Evolutionary conservation across 1,140 invertebrate genomes (phyloP).

Genomic region (Yoshiicerus persimilis): DNA sequence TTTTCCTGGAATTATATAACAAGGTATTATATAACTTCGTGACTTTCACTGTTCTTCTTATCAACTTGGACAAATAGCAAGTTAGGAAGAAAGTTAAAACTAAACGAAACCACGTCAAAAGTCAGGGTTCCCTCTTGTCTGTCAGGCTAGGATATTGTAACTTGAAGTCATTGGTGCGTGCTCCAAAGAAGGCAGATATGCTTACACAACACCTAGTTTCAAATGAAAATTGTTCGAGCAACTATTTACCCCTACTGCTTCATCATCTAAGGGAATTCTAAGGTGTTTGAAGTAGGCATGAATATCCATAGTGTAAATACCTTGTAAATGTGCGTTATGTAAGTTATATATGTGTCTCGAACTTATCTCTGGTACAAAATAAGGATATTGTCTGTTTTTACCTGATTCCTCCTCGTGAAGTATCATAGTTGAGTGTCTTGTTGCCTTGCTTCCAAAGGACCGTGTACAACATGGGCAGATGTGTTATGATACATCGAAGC

Average conservation of each 20-base stretch:
- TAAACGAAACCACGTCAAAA: not conserved
- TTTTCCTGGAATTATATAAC: not conserved
- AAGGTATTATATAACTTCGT: not conserved
- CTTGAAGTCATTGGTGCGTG: not conserved
- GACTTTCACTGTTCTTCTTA: not conserved
- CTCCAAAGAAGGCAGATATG: not conserved
- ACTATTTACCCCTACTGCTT: not conserved
- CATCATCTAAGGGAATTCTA: not conserved
- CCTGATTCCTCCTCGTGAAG: slow-evolving; percentile 79
- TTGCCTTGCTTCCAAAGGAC: slow-evolving; percentile 77
- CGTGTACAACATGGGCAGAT: slow-evolving; percentile 68
- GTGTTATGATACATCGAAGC: slow-evolving; percentile 76
- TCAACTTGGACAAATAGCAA: not conserved
- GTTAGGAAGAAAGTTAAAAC: not conserved
- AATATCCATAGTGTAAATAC: not conserved
- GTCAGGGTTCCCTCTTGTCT: not conserved
- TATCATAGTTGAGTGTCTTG: slow-evolving; percentile 79
- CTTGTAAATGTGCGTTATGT: too few relatives aligned
- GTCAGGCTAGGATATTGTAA: not conserved
- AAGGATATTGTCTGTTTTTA: too few relatives aligned
- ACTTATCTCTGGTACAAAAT: too few relatives aligned
- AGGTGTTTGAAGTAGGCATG: not conserved
- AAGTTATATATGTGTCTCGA: too few relatives aligned
- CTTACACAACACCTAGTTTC: not conserved
- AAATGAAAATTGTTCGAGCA: not conserved